Evolutionary conservation across 2,888 invertebrate species (phyloP), one percentile per base, ranked within the genome.

Genomic region (Phlogophora meticulosa): DNA sequence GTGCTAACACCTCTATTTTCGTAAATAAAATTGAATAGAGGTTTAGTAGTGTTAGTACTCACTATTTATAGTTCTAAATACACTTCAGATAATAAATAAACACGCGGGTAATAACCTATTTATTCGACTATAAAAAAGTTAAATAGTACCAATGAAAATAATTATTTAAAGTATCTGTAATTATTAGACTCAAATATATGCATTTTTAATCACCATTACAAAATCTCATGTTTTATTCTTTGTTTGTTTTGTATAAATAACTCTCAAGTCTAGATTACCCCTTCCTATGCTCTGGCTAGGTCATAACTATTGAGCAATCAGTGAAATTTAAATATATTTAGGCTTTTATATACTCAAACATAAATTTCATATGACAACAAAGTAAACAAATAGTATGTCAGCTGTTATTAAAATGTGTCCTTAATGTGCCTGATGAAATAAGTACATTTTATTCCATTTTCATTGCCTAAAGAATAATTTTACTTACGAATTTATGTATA

Each of bases 71-170:
- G 82, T 84, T 78, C 17, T 67, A 72, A 79, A 78, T 77, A 71
- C 72, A 76, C 72, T 67, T 78, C 76, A 67, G 67, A 77, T 78
- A 76, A 83, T 86, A 87, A 87, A 87, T 83, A 87, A 88, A 88
- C 87, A 87, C 84, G 88, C 85, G 85, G 85, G 76, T 79, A 87
- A 78, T 89, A 90, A 91, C 90, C 91, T 91, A 89, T 80, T 55
- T 72, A 67, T 36, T 48, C 38, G 32, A 32, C 42, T 9, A 58
- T 15, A 24, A 61, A 43, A 65, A 22, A 48, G 15, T 32, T 40
- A 60, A 57, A 20, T 45, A 55, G 34, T 59, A 60, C 15, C 5
- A 42, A 17, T 69, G 58, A 60, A 67, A 67, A 62, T n/a, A 64
- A 51, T 43, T 32, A 4, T n/a, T n/a, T 13, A 15, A 32, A 38